Evolutionary conservation across 2,113 vertebrate species (phyloP), one percentile per base, ranked within the genome.

Genomic region (Condylura cristata): DNA sequence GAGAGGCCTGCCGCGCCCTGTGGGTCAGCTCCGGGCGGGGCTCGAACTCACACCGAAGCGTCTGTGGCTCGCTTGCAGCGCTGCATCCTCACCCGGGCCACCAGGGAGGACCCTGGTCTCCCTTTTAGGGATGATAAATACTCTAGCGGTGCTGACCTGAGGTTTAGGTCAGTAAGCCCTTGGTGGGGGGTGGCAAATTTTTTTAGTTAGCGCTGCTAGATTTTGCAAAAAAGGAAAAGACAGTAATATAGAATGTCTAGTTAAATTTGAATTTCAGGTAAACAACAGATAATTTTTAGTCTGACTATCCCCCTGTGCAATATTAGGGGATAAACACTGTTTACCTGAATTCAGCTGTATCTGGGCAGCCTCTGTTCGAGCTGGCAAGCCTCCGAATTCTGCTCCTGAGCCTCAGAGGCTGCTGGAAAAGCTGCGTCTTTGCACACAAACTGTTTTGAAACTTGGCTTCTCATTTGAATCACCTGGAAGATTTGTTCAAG

Each of bases 211-310:
- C 28, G 32, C 41, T 56, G 58, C 39, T 39, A 91, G 56, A 46
- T 89, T 94, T 95, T 90, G 44, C n/a, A 51, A 71, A 88, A 87
- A 37, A 18, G 39, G 20, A 56, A 70, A 11, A 32, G 17, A 51
- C 11, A 56, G 53, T 53, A 76, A 66, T 12, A 16, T 32, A 37
- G 2, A 56, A 56, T 71, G 8, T 30, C 7, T 51, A 28, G 56
- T 92, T 84, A 72, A 37, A 80, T 61, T 86, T 58, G 58, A 95
- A 84, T 91, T 93, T 70, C 53, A 82, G n/a, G 63, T 84, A 85
- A 93, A 53, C 39, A 75, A 34, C 37, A 71, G 20, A 74, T 81
- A 14, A 58, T 61, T 71, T 82, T 85, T 68, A 48, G 70, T 61
- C 2, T 46, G 18, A 53, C 17, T 72, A 30, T 63, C 46, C 63